Evolutionary conservation across 2,888 invertebrate species (phyloP).

Genomic region (Leptopilina myrica): DNA sequence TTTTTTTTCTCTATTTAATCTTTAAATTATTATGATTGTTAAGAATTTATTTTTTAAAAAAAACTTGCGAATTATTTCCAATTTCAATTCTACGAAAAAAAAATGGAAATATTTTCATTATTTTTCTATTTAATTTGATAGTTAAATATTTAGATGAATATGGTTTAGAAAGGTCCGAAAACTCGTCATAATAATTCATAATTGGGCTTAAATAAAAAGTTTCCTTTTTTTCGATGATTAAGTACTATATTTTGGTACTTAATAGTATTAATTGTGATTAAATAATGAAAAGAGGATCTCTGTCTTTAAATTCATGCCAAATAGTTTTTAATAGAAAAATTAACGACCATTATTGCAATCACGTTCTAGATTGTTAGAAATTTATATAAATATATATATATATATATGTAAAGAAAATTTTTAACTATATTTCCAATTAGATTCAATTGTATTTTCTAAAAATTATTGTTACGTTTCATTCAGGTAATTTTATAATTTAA

Average conservation of each 20-base stretch:
- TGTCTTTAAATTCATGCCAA: no score
- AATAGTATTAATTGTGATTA: neutral
- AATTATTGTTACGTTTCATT: neutral
- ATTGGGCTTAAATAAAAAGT: neutral
- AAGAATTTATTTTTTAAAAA: neutral
- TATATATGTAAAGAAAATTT: neutral
- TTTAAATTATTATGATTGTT: conserved; percentile 7
- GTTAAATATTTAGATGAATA: neutral
- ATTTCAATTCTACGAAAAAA: neutral
- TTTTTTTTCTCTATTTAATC: neutral
- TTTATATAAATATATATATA: neutral
- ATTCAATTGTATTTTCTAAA: neutral
- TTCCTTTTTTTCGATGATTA: neutral
- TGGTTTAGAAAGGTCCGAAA: neutral
- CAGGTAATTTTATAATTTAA: conserved; percentile 1
- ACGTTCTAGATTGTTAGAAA: neutral
- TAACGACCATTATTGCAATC: no score
- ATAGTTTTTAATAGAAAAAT: no score
- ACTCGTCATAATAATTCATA: neutral
- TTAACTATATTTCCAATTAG: neutral
- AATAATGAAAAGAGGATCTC: neutral
- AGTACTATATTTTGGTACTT: neutral
- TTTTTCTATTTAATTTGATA: neutral
- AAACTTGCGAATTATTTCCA: neutral
- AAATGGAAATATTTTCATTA: neutral